Percentiles rank a stretch among this genome's conserved stretches.
Conservation (phyloP, 2,797 vertebrate species). For the Orientallactaga sibirica region DNA sequence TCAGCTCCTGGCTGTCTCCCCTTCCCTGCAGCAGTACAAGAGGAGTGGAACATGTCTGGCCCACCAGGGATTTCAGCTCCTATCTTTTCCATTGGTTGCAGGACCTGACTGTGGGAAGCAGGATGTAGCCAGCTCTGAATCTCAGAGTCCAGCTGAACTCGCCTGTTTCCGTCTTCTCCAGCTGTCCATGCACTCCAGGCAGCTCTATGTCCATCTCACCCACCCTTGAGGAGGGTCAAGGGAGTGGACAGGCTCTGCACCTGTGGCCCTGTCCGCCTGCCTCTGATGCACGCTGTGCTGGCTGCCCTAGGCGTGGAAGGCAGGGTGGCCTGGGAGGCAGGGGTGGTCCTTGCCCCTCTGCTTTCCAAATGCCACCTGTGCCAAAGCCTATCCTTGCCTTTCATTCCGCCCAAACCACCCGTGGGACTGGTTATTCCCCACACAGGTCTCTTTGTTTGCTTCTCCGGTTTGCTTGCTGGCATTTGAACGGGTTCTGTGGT, state of each 20-base stretch:
- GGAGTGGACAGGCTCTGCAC: not conserved
- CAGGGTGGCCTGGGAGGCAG: not conserved
- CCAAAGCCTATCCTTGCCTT: not conserved
- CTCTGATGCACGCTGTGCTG: not conserved
- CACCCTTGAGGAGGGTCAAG: not conserved
- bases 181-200: constrained; percentile 29
- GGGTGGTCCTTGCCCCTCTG: not conserved
- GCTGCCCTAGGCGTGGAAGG: not conserved
- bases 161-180: not conserved
- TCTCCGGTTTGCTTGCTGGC: constrained; percentile 52
- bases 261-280: not conserved
- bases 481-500: constrained; percentile 56
- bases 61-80: not conserved
- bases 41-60: not conserved
- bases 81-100: not conserved
- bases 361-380: not conserved
- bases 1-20: not conserved
- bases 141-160: constrained; percentile 38
- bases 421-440: constrained; percentile 35
- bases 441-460: constrained; percentile 67
- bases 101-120: not conserved
- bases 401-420: constrained; percentile 22
- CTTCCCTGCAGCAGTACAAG: not conserved
- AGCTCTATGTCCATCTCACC: not conserved
- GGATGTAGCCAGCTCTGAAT: constrained; percentile 33